Percentiles rank a stretch among this genome's conserved stretches.
Conservation (phyloP, 2,113 vertebrate genomes). For the Nannobrachium achirus region DNA sequence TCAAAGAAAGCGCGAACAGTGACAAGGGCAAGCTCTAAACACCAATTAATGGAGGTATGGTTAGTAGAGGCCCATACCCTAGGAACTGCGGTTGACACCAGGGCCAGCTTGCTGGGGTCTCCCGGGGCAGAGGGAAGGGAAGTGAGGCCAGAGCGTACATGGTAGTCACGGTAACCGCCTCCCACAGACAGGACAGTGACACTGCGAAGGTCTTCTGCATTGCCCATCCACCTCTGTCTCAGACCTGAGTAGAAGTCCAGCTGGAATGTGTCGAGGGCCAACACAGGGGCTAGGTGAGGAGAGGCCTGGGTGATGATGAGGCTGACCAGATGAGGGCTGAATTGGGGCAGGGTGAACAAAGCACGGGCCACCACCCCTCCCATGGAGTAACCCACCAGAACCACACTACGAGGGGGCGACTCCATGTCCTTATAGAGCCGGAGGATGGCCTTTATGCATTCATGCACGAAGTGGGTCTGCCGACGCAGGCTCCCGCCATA, state of each 20-base stretch:
- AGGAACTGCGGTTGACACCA: conserved; percentile 96
- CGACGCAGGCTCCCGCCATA: conserved; percentile 92
- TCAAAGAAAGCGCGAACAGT: conserved; percentile 93
- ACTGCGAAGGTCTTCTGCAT: conserved; percentile 85
- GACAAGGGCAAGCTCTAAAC: conserved; percentile 93
- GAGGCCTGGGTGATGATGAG: conserved; percentile 96
- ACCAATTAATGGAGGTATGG: conserved; percentile 97
- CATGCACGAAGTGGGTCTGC: conserved; percentile 94
- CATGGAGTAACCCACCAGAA: conserved; percentile 96
- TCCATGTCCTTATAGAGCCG: conserved; percentile 88
- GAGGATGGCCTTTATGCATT: conserved; percentile 94
- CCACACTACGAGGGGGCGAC: conserved; percentile 86
- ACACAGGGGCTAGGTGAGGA: conserved; percentile 91
- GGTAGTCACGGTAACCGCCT: conserved; percentile 96
- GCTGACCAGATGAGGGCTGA: conserved; percentile 88
- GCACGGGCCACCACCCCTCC: conserved; percentile 96
- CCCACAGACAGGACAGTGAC: conserved; percentile 93
- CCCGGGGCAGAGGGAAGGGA: conserved; percentile 85
- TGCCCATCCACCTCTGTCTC: conserved; percentile 87
- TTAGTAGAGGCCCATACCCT: conserved; percentile 95
- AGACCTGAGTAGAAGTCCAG: conserved; percentile 91
- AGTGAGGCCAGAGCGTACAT: conserved; percentile 94
- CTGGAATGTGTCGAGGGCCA: conserved; percentile 90
- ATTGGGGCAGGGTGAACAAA: conserved; percentile 89
- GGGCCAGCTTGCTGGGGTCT: conserved; percentile 90